phyloP scores from a whole-genome alignment of 2,888 invertebrate genomes.

The Leptopterna dolabrata region DNA sequence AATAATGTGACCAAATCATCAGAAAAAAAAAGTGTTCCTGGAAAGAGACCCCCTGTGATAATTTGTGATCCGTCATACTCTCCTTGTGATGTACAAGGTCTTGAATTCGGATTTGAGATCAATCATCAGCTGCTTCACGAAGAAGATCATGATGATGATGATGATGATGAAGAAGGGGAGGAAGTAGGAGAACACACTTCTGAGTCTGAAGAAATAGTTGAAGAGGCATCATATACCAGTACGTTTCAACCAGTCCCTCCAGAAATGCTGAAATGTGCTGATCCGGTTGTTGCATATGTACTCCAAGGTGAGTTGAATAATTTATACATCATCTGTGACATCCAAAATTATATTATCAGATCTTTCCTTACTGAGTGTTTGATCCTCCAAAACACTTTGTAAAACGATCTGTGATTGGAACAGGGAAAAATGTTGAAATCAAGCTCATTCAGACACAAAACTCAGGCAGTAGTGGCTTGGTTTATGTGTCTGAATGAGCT shows the following conservation, averaged over 20 bases:
- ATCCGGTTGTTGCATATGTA: conserved; percentile 15
- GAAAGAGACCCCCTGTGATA: conserved; percentile 76
- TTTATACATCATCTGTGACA: too few relatives aligned
- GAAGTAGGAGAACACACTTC: not conserved
- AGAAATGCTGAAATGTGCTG: conserved; percentile 7
- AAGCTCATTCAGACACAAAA: too few relatives aligned
- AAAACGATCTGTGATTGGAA: too few relatives aligned
- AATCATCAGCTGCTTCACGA: conserved; percentile 76
- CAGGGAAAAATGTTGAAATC: too few relatives aligned
- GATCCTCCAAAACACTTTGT: too few relatives aligned
- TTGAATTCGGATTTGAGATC: conserved; percentile 83
- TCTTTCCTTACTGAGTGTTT: too few relatives aligned
- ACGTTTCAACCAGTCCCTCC: not conserved
- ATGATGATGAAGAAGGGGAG: not conserved
- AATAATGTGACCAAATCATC: conserved; percentile 41
- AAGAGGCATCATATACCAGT: not conserved
- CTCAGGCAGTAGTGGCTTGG: too few relatives aligned
- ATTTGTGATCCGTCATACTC: conserved; percentile 71
- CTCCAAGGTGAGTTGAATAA: conserved; percentile 17
- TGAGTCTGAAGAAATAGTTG: not conserved
- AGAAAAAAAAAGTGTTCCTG: conserved; percentile 45
- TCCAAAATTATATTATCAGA: too few relatives aligned
- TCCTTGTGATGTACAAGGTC: conserved; percentile 57
- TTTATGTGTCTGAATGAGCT: too few relatives aligned
- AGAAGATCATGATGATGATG: not conserved